These are phyloP conservation scores for Camptogramma bilineatum DNA, from an alignment of 2,888 invertebrate genomes.

Conservation along the genomic window DNA sequence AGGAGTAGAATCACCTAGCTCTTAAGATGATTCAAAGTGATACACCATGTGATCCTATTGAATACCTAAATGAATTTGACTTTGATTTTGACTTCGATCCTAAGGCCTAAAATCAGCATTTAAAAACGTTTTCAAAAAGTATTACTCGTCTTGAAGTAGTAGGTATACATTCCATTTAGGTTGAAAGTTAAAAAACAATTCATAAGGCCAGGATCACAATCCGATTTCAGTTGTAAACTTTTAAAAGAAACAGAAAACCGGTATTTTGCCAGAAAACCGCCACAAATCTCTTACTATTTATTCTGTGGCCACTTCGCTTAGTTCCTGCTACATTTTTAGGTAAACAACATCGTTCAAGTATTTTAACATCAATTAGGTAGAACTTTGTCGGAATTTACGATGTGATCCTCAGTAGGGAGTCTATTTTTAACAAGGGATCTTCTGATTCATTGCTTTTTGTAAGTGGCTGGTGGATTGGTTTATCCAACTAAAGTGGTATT, in stretches of 20 bases:
- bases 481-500: conserved; percentile 2
- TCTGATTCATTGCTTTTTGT: conserved; percentile 28
- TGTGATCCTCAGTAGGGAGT: conserved; percentile 35
- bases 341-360: conserved; percentile 45
- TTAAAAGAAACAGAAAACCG: background rate
- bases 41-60: no score
- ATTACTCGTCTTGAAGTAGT: no score
- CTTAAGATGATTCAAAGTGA: no score
- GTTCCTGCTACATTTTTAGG: conserved; percentile 41
- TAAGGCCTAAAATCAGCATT: no score
- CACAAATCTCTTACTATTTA: conserved; percentile 3
- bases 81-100: no score
- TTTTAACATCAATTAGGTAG: conserved; percentile 47
- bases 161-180: no score
- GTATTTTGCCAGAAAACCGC: background rate
- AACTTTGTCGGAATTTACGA: conserved; percentile 40
- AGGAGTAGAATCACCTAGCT: no score
- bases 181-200: no score
- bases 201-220: no score
- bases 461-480: conserved; percentile 19
- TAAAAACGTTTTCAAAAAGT: no score
- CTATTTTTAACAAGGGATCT: conserved; percentile 35
- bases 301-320: conserved; percentile 27
- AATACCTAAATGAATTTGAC: no score
- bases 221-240: background rate